These are phyloP conservation scores for Setophaga coronata DNA, from an alignment of 2,113 vertebrate species.

Conservation along the genomic window DNA sequence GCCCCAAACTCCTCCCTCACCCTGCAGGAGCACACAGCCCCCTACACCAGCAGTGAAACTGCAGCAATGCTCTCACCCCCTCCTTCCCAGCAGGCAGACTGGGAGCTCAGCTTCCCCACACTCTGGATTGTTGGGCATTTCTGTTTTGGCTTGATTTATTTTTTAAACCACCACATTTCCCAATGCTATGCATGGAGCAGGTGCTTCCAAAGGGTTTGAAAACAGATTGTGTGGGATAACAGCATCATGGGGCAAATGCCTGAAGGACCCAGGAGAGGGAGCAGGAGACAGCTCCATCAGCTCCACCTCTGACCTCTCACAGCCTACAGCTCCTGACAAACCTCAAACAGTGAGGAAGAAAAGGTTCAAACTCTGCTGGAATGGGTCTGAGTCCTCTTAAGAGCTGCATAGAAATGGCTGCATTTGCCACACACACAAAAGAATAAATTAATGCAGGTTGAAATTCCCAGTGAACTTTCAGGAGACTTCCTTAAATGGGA, in stretches of 20 bases:
- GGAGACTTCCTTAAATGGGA: neutral
- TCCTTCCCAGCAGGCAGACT: neutral
- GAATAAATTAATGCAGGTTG: neutral
- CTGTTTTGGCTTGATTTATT: neutral
- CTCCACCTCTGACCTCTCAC: neutral
- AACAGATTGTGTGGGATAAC: neutral
- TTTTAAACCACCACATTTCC: neutral
- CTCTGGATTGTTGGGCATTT: neutral
- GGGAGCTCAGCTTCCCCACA: neutral
- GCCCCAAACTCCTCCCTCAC: neutral
- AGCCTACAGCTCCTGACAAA: neutral
- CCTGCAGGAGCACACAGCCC: neutral
- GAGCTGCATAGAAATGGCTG: neutral
- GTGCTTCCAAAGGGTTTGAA: neutral
- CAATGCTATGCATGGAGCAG: accelerated
- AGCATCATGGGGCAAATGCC: neutral
- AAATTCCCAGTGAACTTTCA: neutral
- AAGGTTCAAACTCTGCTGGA: neutral
- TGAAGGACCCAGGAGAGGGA: neutral
- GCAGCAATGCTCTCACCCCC: neutral
- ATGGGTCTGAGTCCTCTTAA: neutral
- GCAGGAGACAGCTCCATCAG: neutral
- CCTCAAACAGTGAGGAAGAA: neutral
- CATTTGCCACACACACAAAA: neutral
- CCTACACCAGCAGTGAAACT: neutral